Evolutionary conservation across 2,113 vertebrate genomes (phyloP), one percentile per base, ranked within the genome.

Genomic region (Nesoenas mayeri): DNA sequence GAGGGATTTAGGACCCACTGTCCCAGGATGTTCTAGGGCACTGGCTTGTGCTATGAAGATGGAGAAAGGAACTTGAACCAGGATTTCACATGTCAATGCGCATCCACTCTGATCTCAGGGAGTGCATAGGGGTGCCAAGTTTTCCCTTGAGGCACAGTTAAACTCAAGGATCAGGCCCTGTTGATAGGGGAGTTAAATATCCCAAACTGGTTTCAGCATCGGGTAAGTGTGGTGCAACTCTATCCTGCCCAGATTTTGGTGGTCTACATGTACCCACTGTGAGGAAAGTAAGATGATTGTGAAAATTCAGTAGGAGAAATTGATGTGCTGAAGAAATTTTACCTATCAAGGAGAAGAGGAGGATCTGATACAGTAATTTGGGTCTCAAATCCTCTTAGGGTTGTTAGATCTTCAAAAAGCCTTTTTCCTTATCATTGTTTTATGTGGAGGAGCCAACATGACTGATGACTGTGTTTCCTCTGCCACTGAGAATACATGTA

Each of bases 121-220:
- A 73, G 4, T 12, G 3, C 1, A 0, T 17, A 60, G 15, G 9
- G 48, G 0, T 15, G 36, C 15, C 8, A 57, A 21, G 4, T 61
- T 69, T 84, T 73, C 60, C 24, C 32, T 14, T 34, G 19, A 72
- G 32, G 25, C 48, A 26, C 8, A 25, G 47, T 62, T 71, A 66
- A 79, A 36, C 6, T 22, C 42, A 72, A 75, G 34, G 24, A 38
- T 77, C 14, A 56, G 29, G 26, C 13, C 22, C 15, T 79, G 5
- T 42, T 82, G 17, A 7, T 22, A 74, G 31, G 19, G 5, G 28
- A 28, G 25, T 62, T 15, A 74, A 53, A 64, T 17, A 73, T 21
- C 6, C 12, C 26, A 69, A 50, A 40, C 12, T 36, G 13, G 5
- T 73, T 93, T 94, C 60, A 85, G 14, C 4, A 3, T 61, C 16